A percentile compares a stretch with the other conserved stretches of the same genome.
phyloP scores from a whole-genome alignment of 2,797 vertebrate species.

The Pipistrellus pygmaeus region DNA sequence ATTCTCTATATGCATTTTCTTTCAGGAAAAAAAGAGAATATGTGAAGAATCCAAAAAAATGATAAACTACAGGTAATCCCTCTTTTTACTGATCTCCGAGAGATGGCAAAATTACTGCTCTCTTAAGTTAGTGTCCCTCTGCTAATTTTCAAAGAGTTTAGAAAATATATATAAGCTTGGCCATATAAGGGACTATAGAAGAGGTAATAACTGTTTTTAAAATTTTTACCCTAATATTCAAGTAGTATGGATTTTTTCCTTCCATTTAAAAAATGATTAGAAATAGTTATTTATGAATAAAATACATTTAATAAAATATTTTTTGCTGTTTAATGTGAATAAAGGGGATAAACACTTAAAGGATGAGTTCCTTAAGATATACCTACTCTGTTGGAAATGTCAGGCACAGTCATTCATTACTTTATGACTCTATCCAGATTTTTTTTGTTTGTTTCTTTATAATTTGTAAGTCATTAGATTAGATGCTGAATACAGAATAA shows the following conservation, averaged over 20 bases:
- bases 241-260: background rate
- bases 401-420: background rate
- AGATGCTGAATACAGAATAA: background rate
- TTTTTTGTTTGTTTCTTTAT: background rate
- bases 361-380: background rate
- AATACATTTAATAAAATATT: background rate
- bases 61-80: accelerated
- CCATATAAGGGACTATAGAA: background rate
- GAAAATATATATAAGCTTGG: background rate
- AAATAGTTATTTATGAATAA: background rate
- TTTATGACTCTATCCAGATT: background rate
- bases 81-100: background rate
- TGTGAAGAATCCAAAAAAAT: background rate
- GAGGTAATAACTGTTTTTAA: background rate
- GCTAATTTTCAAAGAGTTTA: background rate
- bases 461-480: background rate
- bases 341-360: background rate
- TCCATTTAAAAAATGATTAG: background rate
- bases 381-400: background rate
- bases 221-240: background rate
- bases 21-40: background rate
- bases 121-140: background rate
- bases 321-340: background rate
- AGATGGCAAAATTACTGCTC: background rate
- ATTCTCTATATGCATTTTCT: background rate